Percentiles rank a stretch among this genome's conserved stretches.
Conservation (phyloP, 2,113 vertebrate species). For the Echinops telfairi region DNA sequence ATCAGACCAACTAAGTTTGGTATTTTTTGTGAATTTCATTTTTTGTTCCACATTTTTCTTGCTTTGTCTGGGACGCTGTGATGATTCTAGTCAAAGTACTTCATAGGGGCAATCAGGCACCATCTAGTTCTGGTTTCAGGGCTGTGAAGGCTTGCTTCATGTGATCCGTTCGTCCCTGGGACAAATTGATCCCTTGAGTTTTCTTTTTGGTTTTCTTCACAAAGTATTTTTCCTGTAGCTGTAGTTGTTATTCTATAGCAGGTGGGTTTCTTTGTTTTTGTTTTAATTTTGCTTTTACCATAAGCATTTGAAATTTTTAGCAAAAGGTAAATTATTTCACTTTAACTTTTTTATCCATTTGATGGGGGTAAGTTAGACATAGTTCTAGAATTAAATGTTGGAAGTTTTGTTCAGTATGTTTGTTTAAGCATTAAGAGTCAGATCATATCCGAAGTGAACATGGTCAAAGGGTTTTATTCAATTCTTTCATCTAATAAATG, state of each 20-base stretch:
- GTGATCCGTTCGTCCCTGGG: too few species aligned
- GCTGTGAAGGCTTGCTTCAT: too few species aligned
- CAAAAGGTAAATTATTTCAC: slow-evolving; percentile 43
- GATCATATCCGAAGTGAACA: background rate
- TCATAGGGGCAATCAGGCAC: too few species aligned
- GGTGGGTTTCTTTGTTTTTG: background rate
- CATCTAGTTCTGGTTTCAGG: too few species aligned
- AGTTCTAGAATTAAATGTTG: slow-evolving; percentile 59
- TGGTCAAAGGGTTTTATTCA: slow-evolving; percentile 56
- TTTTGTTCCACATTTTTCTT: too few species aligned
- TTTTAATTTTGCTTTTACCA: slow-evolving; percentile 35
- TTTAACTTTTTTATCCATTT: slow-evolving; percentile 45
- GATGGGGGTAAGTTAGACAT: slow-evolving; percentile 30
- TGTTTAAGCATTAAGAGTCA: slow-evolving; percentile 47
- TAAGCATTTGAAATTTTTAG: slow-evolving; percentile 45
- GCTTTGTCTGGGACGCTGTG: too few species aligned
- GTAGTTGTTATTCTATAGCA: background rate
- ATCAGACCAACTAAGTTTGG: too few species aligned
- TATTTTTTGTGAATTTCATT: too few species aligned
- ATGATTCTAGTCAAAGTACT: too few species aligned
- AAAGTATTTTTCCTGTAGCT: background rate
- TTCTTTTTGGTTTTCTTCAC: too few species aligned
- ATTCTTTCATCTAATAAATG: slow-evolving; percentile 37
- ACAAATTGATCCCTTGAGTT: background rate
- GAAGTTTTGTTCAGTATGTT: slow-evolving; percentile 60